Conservation (phyloP, 2,113 vertebrate genomes). For the Lethenteron camtschaticum region DNA sequence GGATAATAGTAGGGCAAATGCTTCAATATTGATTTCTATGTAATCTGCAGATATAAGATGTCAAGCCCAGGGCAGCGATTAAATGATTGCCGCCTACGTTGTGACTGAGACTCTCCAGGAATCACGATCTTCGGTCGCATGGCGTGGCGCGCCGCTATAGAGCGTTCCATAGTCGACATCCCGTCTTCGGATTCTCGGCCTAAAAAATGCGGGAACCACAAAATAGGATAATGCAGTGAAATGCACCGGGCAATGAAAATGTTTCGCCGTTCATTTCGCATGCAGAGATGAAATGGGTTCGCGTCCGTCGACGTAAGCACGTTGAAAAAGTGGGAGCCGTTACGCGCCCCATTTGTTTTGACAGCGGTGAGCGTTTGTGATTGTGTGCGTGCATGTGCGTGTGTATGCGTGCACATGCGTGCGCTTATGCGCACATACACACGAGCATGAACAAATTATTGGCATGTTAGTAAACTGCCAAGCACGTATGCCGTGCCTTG, state of each 20-base stretch:
- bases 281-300: background rate
- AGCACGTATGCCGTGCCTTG: too few relatives aligned
- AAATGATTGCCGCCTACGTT: conserved; percentile 29
- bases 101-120: conserved; percentile 65
- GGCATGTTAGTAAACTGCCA: too few relatives aligned
- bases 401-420: background rate
- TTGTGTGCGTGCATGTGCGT: background rate
- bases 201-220: background rate
- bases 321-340: background rate
- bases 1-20: conserved; percentile 3
- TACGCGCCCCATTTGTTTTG: background rate
- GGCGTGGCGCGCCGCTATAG: conserved; percentile 41
- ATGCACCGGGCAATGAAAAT: background rate
- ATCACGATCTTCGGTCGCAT: conserved; percentile 74
- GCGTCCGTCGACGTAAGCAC: background rate
- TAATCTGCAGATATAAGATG: background rate
- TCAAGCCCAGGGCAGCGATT: background rate
- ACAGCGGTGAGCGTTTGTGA: background rate
- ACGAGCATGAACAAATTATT: background rate
- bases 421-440: background rate
- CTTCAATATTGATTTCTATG: background rate
- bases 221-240: background rate
- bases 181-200: conserved; percentile 38
- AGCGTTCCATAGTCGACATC: conserved; percentile 69
- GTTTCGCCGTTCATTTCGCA: background rate